These are phyloP conservation scores for Probaryconus sp. DNA, from an alignment of 1,140 invertebrate species.

Conservation along the genomic window DNA sequence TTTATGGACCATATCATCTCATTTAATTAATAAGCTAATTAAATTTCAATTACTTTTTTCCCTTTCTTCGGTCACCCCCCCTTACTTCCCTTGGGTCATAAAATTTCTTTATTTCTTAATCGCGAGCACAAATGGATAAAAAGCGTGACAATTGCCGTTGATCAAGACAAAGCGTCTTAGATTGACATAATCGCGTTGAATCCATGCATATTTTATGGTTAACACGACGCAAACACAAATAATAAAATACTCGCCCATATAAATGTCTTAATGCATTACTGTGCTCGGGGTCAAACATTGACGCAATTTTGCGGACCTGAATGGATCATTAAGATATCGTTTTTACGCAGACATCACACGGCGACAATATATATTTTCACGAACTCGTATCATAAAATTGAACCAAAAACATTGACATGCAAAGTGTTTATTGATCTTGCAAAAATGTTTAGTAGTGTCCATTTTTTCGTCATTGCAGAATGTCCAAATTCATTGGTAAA, in stretches of 20 bases:
- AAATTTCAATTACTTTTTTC: constrained; percentile 54
- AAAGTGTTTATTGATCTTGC: too few relatives aligned
- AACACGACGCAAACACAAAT: too few relatives aligned
- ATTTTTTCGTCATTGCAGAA: too few relatives aligned
- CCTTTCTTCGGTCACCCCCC: too few relatives aligned
- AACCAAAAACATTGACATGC: too few relatives aligned
- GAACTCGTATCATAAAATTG: too few relatives aligned
- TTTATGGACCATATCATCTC: constrained; percentile 32
- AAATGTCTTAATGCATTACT: neutral
- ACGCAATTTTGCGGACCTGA: constrained; percentile 1
- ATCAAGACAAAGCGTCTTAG: constrained; percentile 26
- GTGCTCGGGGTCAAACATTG: constrained; percentile 2
- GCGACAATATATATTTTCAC: too few relatives aligned
- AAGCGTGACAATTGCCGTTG: constrained; percentile 20
- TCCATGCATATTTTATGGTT: constrained; percentile 8
- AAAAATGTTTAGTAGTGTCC: too few relatives aligned
- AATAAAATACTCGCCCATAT: too few relatives aligned
- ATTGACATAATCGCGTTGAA: constrained; percentile 14
- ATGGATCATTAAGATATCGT: neutral
- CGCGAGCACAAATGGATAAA: constrained; percentile 24
- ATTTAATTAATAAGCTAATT: constrained; percentile 33
- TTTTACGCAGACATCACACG: neutral
- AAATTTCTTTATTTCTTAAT: constrained; percentile 47
- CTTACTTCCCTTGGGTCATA: constrained; percentile 24
- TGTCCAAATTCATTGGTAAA: too few relatives aligned